Evolutionary conservation across 2,888 invertebrate genomes (phyloP).

Genomic region (Corbicula japonica): DNA sequence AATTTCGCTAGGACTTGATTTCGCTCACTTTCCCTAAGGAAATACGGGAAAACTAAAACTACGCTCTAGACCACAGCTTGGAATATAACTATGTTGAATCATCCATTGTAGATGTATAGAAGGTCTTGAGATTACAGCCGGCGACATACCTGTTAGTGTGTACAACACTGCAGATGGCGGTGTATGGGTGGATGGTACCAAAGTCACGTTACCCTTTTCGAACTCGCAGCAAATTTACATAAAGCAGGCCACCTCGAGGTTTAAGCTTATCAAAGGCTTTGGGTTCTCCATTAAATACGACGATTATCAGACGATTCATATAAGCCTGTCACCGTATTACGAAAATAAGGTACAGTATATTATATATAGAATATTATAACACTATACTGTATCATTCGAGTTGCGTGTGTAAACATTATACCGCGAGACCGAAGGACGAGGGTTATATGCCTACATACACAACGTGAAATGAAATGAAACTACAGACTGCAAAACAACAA

Average conservation of each 20-base stretch:
- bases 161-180: neutral
- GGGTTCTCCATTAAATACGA: conserved; percentile 70
- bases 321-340: conserved; percentile 54
- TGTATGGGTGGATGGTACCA: conserved; percentile 11
- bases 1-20: too few relatives aligned
- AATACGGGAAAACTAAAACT: too few relatives aligned
- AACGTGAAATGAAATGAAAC: too few relatives aligned
- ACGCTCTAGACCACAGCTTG: too few relatives aligned
- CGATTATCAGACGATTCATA: conserved; percentile 42
- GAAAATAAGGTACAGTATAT: conserved; percentile 51
- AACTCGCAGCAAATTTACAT: conserved; percentile 58
- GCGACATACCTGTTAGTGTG: conserved; percentile 13
- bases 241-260: conserved; percentile 68
- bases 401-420: too few relatives aligned
- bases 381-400: too few relatives aligned
- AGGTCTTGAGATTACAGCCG: conserved; percentile 31
- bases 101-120: conserved; percentile 52
- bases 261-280: conserved; percentile 67
- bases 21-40: too few relatives aligned
- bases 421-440: too few relatives aligned
- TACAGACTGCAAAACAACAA: too few relatives aligned
- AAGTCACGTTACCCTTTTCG: conserved; percentile 16
- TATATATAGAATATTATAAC: too few relatives aligned
- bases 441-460: too few relatives aligned
- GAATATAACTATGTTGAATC: too few relatives aligned